Base-by-base conservation (phyloP, 2,113 vertebrate genomes). In the Balaeniceps rex region DNA sequence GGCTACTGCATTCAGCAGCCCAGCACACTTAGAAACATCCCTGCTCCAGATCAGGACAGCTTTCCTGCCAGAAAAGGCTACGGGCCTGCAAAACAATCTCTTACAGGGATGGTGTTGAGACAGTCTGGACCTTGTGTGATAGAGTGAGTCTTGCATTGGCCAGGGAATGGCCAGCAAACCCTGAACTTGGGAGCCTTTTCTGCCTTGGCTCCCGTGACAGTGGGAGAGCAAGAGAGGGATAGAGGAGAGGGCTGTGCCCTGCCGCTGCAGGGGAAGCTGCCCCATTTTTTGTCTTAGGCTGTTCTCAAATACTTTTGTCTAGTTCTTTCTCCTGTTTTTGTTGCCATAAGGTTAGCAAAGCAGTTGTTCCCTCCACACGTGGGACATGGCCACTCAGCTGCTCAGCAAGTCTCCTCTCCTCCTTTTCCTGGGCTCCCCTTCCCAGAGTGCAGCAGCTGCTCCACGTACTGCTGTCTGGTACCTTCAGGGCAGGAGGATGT, bases 361-460 rank as follows among this genome's bases (percentile, higher is more conserved):
- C 11, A 40, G 3, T 51, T 87, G 23, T 68, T 87, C 14, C 13
- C 7, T 90, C 36, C 0, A 0, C 12, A 24, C 6, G 3, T 0
- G 5, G 26, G 57, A 76, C 12, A 2, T 0, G 0, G 25, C 18
- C n/a, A 16, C 29, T 42, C 11, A 21, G 23, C 49, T 49, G 25
- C 26, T 83, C 22, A 57, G 11, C 9, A 23, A 42, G 13, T 58
- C 15, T 77, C n/a, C 36, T 88, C 64, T 28, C 40, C 58, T 78
- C 16, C 29, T 85, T 78, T 87, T 85, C 36, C 61, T 34, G 16
- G 26, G 47, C 19, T 79, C 6, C 7, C 19, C 33, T 63, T 74
- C 42, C 65, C 28, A 54, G 51, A 64, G 54, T 63, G 54, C 40
- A 76, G 28, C 52, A 88, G 23, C 36, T 28, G n/a, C 34, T 68